These are phyloP conservation scores for Varanus komodoensis DNA, from an alignment of 2,113 vertebrate genomes.

Conservation along the genomic window DNA sequence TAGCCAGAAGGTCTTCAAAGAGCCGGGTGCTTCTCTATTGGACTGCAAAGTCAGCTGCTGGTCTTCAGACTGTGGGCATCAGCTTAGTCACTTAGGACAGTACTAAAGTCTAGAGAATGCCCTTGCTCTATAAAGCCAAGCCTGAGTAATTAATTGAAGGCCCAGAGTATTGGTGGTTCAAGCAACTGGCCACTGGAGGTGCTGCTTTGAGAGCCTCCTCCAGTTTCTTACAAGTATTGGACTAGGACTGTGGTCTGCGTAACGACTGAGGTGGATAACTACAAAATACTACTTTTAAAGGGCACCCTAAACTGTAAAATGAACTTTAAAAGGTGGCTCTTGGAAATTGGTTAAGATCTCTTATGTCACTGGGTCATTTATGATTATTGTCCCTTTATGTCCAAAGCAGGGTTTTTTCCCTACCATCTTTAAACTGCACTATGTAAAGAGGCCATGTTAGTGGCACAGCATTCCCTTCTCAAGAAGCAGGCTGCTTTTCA, in stretches of 20 bases:
- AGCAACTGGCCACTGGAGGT: background rate
- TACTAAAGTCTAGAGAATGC: no score
- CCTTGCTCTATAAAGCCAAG: no score
- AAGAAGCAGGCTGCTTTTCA: background rate
- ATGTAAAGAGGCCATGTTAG: background rate
- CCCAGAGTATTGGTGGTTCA: background rate
- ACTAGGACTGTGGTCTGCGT: background rate
- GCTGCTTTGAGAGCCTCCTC: background rate
- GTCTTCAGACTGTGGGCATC: no score
- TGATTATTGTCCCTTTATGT: background rate
- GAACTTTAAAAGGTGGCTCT: background rate
- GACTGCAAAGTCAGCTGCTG: no score
- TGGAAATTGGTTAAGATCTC: background rate
- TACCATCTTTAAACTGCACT: accelerated
- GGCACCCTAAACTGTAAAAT: background rate
- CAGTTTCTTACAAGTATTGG: background rate
- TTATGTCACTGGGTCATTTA: background rate
- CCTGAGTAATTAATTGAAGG: background rate
- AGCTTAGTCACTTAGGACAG: no score
- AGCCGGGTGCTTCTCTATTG: no score
- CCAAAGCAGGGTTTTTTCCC: background rate
- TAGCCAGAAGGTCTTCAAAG: no score
- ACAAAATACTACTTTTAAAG: background rate
- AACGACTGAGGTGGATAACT: background rate
- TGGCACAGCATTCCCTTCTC: background rate